These are phyloP conservation scores for Pyrochroa serraticornis DNA, from an alignment of 2,888 invertebrate genomes.

Conservation along the genomic window DNA sequence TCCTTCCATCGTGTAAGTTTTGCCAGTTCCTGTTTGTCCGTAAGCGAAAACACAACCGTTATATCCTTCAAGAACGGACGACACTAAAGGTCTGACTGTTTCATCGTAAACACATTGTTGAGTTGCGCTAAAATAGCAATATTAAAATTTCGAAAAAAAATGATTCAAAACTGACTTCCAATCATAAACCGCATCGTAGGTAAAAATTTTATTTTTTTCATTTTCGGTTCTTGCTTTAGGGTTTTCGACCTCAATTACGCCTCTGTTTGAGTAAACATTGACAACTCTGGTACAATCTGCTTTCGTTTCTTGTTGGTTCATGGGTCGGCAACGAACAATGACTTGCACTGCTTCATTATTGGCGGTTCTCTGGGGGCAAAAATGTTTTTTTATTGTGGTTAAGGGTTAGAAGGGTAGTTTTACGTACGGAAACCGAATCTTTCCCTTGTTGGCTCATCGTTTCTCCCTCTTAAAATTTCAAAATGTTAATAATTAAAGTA, in stretches of 20 bases:
- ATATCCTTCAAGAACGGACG: conserved; percentile 95
- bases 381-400: no score
- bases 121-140: conserved; percentile 73
- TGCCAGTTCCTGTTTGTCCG: conserved; percentile 98
- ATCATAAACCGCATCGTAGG: conserved; percentile 98
- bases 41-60: conserved; percentile 99
- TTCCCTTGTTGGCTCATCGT: no score
- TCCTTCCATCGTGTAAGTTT: conserved; percentile 80
- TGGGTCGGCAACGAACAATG: conserved; percentile 94
- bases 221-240: conserved; percentile 71
- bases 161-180: conserved; percentile 63
- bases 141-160: conserved; percentile 3
- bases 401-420: no score
- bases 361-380: conserved; percentile 15
- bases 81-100: conserved; percentile 91
- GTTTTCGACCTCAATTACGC: conserved; percentile 89
- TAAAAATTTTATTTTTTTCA: conserved; percentile 90
- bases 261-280: conserved; percentile 82
- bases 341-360: conserved; percentile 91
- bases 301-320: conserved; percentile 83
- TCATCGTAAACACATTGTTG: conserved; percentile 96
- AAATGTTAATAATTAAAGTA: no score
- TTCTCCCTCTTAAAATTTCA: no score
- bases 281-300: conserved; percentile 81
- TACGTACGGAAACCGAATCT: no score